Conservation (phyloP, 2,888 invertebrate species). For the Beris chalybata region DNA sequence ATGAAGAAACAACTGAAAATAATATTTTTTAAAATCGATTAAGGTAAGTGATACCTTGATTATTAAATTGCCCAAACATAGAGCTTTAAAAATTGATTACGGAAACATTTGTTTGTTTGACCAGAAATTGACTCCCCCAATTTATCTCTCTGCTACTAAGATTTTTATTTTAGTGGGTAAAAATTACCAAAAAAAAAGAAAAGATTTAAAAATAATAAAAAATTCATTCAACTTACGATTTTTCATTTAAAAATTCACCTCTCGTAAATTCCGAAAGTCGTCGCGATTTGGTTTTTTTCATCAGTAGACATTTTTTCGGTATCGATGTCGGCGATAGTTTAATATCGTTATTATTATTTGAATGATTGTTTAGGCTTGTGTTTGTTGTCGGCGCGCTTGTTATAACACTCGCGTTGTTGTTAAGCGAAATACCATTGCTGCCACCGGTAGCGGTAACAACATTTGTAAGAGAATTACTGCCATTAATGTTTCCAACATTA, state of each 20-base stretch:
- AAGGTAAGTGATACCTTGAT: too few relatives aligned
- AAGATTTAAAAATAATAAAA: slow-evolving; percentile 21
- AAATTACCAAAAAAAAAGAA: too few relatives aligned
- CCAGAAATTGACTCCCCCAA: too few relatives aligned
- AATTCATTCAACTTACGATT: slow-evolving; percentile 53
- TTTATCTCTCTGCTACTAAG: too few relatives aligned
- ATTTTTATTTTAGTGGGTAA: too few relatives aligned
- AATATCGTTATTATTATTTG: slow-evolving; percentile 29
- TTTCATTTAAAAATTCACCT: slow-evolving; percentile 59
- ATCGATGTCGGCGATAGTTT: slow-evolving; percentile 33
- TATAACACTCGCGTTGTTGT: slow-evolving; percentile 25
- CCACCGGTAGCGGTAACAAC: slow-evolving; percentile 22
- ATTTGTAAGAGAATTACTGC: slow-evolving; percentile 7
- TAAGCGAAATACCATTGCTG: slow-evolving; percentile 39
- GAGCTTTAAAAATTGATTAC: too few relatives aligned
- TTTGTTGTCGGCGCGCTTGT: neutral
- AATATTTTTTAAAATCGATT: too few relatives aligned
- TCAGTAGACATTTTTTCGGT: slow-evolving; percentile 33
- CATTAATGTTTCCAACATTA: neutral
- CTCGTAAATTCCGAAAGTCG: slow-evolving; percentile 58
- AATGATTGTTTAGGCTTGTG: too few relatives aligned
- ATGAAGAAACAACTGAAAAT: too few relatives aligned
- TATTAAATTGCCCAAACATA: too few relatives aligned
- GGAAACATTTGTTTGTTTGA: too few relatives aligned
- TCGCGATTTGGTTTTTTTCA: slow-evolving; percentile 52